Evolutionary conservation across 2,113 vertebrate species (phyloP).

Genomic region (Oryzias javanicus): DNA sequence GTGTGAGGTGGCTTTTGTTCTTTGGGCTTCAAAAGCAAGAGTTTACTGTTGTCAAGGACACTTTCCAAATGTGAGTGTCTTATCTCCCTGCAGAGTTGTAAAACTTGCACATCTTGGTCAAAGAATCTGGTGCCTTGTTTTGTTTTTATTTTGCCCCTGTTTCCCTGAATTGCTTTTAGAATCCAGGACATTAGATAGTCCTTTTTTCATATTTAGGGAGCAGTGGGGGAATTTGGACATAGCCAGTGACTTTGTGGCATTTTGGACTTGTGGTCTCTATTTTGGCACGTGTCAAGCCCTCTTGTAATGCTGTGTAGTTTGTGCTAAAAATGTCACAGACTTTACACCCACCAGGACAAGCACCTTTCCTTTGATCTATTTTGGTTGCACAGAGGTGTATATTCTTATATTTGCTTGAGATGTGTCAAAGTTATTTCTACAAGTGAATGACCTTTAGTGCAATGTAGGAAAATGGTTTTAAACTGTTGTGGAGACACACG

Average conservation of each 20-base stretch:
- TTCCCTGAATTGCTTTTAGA: no score
- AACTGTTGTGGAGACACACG: background rate
- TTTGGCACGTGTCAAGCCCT: slow-evolving; percentile 51
- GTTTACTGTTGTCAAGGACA: slow-evolving; percentile 39
- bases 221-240: no score
- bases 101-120: slow-evolving; percentile 26
- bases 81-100: slow-evolving; percentile 45
- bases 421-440: slow-evolving; percentile 35
- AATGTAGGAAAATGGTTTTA: background rate
- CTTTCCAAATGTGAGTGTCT: slow-evolving; percentile 25
- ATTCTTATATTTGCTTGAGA: slow-evolving; percentile 48
- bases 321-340: slow-evolving; percentile 72
- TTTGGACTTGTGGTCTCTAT: slow-evolving; percentile 43
- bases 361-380: slow-evolving; percentile 68
- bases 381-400: slow-evolving; percentile 51
- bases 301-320: slow-evolving; percentile 46
- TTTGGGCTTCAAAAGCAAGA: slow-evolving; percentile 55
- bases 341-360: slow-evolving; percentile 47
- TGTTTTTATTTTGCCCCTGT: no score
- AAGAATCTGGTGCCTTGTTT: slow-evolving; percentile 8
- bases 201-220: no score
- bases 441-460: slow-evolving; percentile 1
- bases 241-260: slow-evolving; percentile 5
- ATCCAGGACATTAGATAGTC: no score
- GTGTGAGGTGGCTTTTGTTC: slow-evolving; percentile 54